Base-by-base conservation (phyloP, 2,113 vertebrate genomes). In the Archocentrus centrarchus region DNA sequence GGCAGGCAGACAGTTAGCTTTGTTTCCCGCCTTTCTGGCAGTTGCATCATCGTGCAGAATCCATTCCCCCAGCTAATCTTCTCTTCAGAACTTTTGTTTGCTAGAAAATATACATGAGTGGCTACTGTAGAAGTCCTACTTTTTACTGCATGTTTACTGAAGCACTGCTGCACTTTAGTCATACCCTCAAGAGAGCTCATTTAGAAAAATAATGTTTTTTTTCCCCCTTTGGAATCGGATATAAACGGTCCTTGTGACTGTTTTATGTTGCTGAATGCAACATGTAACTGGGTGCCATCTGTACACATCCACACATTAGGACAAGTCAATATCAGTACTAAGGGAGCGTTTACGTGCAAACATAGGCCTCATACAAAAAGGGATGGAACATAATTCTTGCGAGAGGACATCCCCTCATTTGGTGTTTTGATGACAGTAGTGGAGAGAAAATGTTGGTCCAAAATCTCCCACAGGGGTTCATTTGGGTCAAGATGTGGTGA, bases 41-140 rank as follows among this genome's bases (percentile, higher is more conserved):
- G 58, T 85, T 92, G 88, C 84, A 63, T 92, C 86, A 90, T 53
- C 44, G 75, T 50, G 60, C 18, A 41, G 32, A 77, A 61, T 70
- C 39, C 39, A 79, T 89, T 59, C 63, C 70, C 32, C 27, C 27
- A 22, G 81, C 13, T 85, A 86, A 86, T 86, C 73, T 85, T 61
- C 75, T 66, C 39, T 59, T 76, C 55, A 35, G 59, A 83, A 58
- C 8, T 30, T 83, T 90, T 82, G 75, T 90, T 83, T 11, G 37
- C 50, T 62, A 50, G 24, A 86, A 81, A 82, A 85, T 6, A 13
- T 87, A 83, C 84, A 83, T 11, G 32, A 77, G 70, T 24, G 27
- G 35, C 76, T 60, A 68, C 68, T 84, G 11, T 82, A 78, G 32
- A 68, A 73, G 47, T 61, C 50, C 15, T 62, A 15, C 75, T 75